Conservation (phyloP, 1,140 invertebrate genomes). For the Tyrophagus putrescentiae region DNA sequence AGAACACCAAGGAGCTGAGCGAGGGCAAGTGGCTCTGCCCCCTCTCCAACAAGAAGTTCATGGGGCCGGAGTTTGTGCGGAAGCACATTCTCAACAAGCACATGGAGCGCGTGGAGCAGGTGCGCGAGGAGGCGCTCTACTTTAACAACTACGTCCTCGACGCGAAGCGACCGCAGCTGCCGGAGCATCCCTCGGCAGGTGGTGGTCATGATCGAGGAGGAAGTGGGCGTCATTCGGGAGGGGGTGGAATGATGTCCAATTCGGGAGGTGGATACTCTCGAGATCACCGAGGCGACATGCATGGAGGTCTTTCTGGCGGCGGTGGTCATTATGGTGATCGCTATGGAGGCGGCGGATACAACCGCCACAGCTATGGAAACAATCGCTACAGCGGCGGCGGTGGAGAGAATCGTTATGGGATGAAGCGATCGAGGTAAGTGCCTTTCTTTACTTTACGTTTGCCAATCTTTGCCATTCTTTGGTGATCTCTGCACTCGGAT, state of each 20-base stretch:
- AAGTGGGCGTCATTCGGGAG: not conserved
- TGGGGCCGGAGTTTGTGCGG: slow-evolving; percentile 93
- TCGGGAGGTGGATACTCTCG: no score
- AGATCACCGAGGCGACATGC: not conserved
- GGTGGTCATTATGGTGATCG: not conserved
- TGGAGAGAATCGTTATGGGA: not conserved
- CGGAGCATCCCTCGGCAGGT: slow-evolving; percentile 58
- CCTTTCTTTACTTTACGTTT: not conserved
- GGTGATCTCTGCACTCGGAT: not conserved
- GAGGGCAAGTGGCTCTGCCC: slow-evolving; percentile 99
- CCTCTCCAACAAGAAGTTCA: slow-evolving; percentile 96
- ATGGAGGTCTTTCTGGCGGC: not conserved
- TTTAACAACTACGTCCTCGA: slow-evolving; percentile 96
- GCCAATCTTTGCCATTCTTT: not conserved
- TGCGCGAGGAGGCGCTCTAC: slow-evolving; percentile 83
- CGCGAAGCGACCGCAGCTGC: slow-evolving; percentile 79
- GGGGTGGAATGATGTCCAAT: slow-evolving; percentile 3
- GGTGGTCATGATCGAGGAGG: not conserved
- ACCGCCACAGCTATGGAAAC: not conserved
- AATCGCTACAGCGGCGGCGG: not conserved
- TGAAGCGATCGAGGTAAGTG: not conserved
- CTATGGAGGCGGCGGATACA: not conserved
- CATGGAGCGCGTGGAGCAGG: slow-evolving; percentile 86
- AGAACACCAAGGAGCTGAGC: slow-evolving; percentile 66
- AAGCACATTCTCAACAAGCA: slow-evolving; percentile 99